Conservation (phyloP, 2,113 vertebrate genomes). For the Dinomys branickii region DNA sequence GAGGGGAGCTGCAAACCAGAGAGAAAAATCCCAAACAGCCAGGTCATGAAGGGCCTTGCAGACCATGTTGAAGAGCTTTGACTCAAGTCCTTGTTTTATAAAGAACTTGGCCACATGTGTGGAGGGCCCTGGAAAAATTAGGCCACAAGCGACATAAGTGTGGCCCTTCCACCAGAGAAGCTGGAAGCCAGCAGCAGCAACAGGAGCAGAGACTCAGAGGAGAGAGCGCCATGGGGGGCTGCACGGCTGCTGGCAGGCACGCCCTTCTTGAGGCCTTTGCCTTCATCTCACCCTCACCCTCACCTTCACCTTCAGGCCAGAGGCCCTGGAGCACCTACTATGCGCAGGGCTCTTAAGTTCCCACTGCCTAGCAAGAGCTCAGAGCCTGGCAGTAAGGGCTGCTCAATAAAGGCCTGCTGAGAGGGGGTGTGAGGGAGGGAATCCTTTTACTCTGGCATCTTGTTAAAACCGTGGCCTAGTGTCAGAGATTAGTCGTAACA, state of each 20-base stretch:
- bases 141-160: not conserved
- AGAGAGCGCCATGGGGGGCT: fast-evolving
- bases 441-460: not conserved
- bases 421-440: not conserved
- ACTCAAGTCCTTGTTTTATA: not conserved
- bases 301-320: not conserved
- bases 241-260: not conserved
- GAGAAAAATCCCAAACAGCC: not conserved
- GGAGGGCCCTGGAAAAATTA: not conserved
- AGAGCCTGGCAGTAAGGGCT: not conserved
- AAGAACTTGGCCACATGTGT: not conserved
- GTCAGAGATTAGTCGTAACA: not conserved
- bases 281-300: too few species aligned
- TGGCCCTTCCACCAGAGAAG: not conserved
- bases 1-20: not conserved
- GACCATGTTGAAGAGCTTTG: not conserved
- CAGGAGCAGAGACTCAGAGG: not conserved
- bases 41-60: not conserved
- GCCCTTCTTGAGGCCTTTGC: not conserved
- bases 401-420: not conserved
- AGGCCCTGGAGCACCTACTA: not conserved
- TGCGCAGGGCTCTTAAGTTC: not conserved
- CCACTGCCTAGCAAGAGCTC: not conserved
- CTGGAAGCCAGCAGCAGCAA: not conserved
- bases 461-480: not conserved